These are phyloP conservation scores for Yasuhikotakia modesta DNA, from an alignment of 2,797 vertebrate species.

Conservation along the genomic window DNA sequence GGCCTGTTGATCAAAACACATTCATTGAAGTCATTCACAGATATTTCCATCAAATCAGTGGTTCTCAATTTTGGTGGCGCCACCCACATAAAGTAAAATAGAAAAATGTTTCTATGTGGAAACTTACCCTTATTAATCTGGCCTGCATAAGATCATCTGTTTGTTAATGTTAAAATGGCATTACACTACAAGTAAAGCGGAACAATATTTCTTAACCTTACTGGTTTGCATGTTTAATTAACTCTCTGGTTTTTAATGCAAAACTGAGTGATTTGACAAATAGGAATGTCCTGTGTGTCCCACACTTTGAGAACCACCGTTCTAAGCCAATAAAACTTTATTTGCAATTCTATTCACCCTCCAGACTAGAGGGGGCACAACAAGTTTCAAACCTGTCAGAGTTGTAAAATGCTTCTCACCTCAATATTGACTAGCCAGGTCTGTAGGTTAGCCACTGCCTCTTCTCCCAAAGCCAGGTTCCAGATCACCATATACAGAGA, in stretches of 20 bases:
- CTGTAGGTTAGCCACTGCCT: conserved; percentile 92
- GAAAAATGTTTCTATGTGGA: background rate
- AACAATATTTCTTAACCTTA: background rate
- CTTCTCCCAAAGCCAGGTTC: conserved; percentile 96
- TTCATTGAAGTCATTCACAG: background rate
- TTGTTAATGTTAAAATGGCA: too few species aligned
- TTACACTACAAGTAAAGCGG: background rate
- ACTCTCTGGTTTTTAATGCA: background rate
- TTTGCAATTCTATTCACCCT: background rate
- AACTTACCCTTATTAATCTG: background rate
- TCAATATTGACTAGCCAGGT: conserved; percentile 97
- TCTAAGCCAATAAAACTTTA: background rate
- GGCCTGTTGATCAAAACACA: conserved; percentile 73
- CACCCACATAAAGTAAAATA: background rate
- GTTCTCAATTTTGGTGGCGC: background rate
- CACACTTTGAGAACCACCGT: background rate
- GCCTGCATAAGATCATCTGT: too few species aligned
- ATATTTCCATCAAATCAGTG: background rate
- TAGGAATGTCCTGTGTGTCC: too few species aligned
- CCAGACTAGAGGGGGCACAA: background rate
- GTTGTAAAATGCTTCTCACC: conserved; percentile 69
- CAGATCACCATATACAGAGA: conserved; percentile 94
- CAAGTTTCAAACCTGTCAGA: too few species aligned
- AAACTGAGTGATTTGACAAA: background rate
- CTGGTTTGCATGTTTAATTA: background rate